These are phyloP conservation scores for Falco berigora DNA, from an alignment of 2,797 vertebrate genomes.

Conservation along the genomic window DNA sequence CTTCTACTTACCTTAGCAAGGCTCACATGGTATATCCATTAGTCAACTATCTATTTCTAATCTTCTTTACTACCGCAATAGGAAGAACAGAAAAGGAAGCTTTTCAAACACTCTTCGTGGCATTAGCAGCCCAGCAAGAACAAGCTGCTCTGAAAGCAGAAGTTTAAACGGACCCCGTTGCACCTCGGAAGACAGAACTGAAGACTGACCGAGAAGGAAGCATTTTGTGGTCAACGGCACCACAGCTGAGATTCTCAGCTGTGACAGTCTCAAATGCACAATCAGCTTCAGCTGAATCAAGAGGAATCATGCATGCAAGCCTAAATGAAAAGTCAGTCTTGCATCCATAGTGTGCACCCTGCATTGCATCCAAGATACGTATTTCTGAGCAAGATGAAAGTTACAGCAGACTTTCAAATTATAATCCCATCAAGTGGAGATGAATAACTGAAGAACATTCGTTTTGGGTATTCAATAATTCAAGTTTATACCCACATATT, in stretches of 20 bases:
- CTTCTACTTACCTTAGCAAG: background rate
- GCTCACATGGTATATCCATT: background rate
- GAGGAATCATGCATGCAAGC: background rate
- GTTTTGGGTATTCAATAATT: background rate
- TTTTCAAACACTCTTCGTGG: background rate
- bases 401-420: background rate
- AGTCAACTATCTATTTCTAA: background rate
- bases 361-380: background rate
- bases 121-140: background rate
- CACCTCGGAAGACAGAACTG: background rate
- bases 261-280: background rate
- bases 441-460: background rate
- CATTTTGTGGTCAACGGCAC: background rate
- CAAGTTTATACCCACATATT: background rate
- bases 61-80: background rate
- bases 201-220: fast-evolving
- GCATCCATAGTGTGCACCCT: background rate
- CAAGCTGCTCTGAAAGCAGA: background rate
- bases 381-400: background rate
- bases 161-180: background rate
- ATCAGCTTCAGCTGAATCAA: background rate
- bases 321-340: background rate
- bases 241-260: background rate
- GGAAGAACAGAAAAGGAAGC: background rate
- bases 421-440: background rate